A percentile compares a stretch with the other conserved stretches of the same genome.
phyloP scores from a whole-genome alignment of 2,888 invertebrate genomes.

The Holacanthella duospinosa region DNA sequence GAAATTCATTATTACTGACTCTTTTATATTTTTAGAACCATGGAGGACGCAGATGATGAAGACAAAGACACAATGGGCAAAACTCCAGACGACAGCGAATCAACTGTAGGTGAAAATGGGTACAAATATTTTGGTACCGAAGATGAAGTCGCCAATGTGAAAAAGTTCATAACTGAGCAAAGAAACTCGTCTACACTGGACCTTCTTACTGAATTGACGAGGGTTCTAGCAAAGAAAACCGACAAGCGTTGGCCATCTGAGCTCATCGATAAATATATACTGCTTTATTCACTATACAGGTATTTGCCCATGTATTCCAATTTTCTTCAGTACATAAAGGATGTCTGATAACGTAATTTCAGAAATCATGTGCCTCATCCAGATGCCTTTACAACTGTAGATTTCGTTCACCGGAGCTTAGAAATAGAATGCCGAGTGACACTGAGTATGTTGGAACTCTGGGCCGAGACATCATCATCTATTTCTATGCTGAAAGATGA shows the following conservation, averaged over 20 bases:
- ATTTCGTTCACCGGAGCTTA: neutral
- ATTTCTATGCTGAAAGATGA: too few relatives aligned
- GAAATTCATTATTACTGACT: neutral
- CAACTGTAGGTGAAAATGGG: too few relatives aligned
- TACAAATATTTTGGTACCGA: conserved; percentile 59
- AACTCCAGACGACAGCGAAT: too few relatives aligned
- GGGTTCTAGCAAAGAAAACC: conserved; percentile 53
- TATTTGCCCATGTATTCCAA: too few relatives aligned
- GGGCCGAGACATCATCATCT: too few relatives aligned
- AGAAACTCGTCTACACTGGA: conserved; percentile 47
- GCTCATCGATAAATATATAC: conserved; percentile 50
- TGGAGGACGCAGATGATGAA: too few relatives aligned
- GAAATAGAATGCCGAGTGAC: neutral
- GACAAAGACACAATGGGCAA: too few relatives aligned
- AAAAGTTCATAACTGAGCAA: conserved; percentile 49
- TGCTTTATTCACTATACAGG: conserved; percentile 46
- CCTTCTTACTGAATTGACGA: conserved; percentile 52
- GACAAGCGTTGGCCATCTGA: conserved; percentile 54
- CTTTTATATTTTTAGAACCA: too few relatives aligned
- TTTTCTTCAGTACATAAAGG: too few relatives aligned
- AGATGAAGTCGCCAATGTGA: conserved; percentile 54
- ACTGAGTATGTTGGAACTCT: neutral
- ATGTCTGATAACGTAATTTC: too few relatives aligned
- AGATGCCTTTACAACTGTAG: neutral
- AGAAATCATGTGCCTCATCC: neutral